Conservation (phyloP, 2,888 invertebrate species). For the Sicus ferrugineus region DNA sequence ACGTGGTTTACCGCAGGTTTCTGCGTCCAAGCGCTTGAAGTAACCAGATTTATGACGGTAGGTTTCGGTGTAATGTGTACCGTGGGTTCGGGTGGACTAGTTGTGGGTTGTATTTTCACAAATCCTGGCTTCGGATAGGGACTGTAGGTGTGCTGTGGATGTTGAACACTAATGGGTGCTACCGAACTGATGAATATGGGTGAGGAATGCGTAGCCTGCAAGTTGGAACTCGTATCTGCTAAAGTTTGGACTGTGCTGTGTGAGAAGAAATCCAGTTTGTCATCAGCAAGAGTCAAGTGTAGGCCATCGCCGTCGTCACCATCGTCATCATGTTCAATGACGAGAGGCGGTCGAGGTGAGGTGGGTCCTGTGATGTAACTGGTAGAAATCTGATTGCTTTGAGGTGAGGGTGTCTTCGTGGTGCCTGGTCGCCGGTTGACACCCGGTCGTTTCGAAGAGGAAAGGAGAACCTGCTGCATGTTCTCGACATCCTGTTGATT, state of each 20-base stretch:
- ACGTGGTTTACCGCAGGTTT: slow-evolving; percentile 42
- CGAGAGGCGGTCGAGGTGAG: slow-evolving; percentile 65
- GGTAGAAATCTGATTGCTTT: slow-evolving; percentile 64
- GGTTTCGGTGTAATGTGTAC: slow-evolving; percentile 77
- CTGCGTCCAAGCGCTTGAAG: slow-evolving; percentile 49
- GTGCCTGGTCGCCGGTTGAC: slow-evolving; percentile 32
- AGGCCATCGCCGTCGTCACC: slow-evolving; percentile 54
- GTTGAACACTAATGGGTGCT: slow-evolving; percentile 60
- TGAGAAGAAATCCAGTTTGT: slow-evolving; percentile 57
- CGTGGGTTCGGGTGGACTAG: slow-evolving; percentile 71
- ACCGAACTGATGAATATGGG: slow-evolving; percentile 51
- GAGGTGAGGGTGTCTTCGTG: slow-evolving; percentile 38
- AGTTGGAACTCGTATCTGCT: slow-evolving; percentile 46
- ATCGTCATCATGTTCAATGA: slow-evolving; percentile 17
- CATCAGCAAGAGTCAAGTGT: slow-evolving; percentile 53
- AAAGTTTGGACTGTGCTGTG: slow-evolving; percentile 52
- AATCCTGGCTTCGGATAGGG: slow-evolving; percentile 55
- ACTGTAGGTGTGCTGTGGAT: slow-evolving; percentile 38
- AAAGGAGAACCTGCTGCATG: slow-evolving; percentile 41
- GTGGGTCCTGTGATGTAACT: slow-evolving; percentile 67
- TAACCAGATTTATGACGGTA: slow-evolving; percentile 57
- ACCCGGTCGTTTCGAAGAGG: slow-evolving; percentile 46
- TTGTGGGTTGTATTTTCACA: slow-evolving; percentile 57
- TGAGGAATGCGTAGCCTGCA: slow-evolving; percentile 45
- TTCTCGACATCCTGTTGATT: slow-evolving; percentile 42